Percentiles rank a stretch among this genome's conserved stretches.
phyloP scores from a whole-genome alignment of 2,797 vertebrate species.

The Lacerta viridis region DNA sequence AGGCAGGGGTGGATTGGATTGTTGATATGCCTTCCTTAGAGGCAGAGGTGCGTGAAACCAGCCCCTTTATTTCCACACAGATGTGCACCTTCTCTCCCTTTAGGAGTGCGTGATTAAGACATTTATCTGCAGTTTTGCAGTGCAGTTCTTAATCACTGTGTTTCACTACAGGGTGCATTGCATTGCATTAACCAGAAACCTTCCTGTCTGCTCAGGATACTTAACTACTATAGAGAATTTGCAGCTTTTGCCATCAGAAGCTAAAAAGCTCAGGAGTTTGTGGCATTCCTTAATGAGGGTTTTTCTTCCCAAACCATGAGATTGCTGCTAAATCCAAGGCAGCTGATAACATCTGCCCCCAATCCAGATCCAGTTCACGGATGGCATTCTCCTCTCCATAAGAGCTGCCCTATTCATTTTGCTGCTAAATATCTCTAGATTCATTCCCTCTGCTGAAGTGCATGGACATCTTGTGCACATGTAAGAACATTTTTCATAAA shows the following conservation, averaged over 20 bases:
- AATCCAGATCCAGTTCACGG: neutral
- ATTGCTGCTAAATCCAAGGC: neutral
- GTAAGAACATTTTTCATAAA: no score
- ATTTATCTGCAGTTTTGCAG: neutral
- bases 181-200: neutral
- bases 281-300: neutral
- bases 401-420: neutral
- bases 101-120: neutral
- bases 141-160: neutral
- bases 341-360: neutral
- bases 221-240: neutral
- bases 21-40: neutral
- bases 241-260: neutral
- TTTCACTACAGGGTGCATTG: neutral
- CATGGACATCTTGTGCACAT: no score
- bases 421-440: neutral
- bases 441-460: no score
- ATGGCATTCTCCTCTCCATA: neutral
- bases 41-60: neutral
- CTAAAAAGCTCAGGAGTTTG: neutral
- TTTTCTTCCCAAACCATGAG: neutral
- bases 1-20: constrained; percentile 31
- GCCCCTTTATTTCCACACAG: neutral
- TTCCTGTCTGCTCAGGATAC: neutral
- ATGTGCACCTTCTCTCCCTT: no score